Evolutionary conservation across 2,113 vertebrate genomes (phyloP), one percentile per base, ranked within the genome.

Genomic region (Elephantulus edwardii): DNA sequence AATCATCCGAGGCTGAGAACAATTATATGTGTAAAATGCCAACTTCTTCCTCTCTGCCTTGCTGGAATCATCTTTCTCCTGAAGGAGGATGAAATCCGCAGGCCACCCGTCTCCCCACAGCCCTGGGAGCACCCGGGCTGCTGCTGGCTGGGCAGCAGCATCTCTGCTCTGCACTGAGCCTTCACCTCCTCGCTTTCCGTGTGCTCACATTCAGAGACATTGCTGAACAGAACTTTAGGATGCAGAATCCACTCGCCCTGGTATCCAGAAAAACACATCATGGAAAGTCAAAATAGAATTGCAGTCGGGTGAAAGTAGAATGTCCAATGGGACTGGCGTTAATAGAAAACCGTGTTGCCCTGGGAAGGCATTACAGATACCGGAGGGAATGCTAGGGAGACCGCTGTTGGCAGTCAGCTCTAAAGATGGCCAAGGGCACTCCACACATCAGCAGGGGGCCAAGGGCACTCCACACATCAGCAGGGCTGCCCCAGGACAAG

Each of bases 401-500:
- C 48, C n/a, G 26, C 56, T 0, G 54, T 38, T 20, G 30, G 38
- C 5, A 38, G 42, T 19, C 28, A 7, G 24, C 6, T 28, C 30
- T 6, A 14, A 3, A 12, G 58, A 4, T 1, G 22, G 38, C 22
- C 19, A 12, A 3, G n/a, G 17, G n/a, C n/a, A n/a, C n/a, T n/a
- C n/a, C n/a, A n/a, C n/a, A n/a, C n/a, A n/a, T n/a, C n/a, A n/a
- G n/a, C n/a, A n/a, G n/a, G n/a, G n/a, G n/a, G n/a, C n/a, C n/a
- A n/a, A n/a, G n/a, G n/a, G n/a, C n/a, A n/a, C n/a, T n/a, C n/a
- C n/a, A n/a, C n/a, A n/a, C n/a, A n/a, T n/a, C n/a, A n/a, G n/a
- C n/a, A n/a, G n/a, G 10, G 0, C 22, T 50, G 48, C 5, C 4
- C 2, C 1, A 0, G 10, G n/a, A 26, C 1, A 0, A 4, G 0